Evolutionary conservation across 64 coral and sea anemone species (phyloP).

Genomic region (Anthopleura sola): DNA sequence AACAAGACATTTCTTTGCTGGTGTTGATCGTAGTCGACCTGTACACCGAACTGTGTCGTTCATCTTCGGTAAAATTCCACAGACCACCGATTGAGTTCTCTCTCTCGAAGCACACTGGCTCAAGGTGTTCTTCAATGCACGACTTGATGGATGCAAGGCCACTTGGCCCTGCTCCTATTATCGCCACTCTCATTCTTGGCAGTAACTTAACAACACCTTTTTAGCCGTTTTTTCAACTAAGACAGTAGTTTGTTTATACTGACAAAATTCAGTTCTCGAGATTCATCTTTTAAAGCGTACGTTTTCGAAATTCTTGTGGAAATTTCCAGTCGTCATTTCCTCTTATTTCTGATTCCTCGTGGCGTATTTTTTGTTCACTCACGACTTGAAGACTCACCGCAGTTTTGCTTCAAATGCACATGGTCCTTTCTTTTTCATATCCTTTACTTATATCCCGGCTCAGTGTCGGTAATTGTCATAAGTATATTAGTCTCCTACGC

Average conservation of each 20-base stretch:
- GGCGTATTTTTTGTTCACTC: not conserved
- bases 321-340: not conserved
- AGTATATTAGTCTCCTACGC: no score
- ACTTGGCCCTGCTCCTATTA: constrained; percentile 79
- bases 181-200: constrained; percentile 25
- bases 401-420: not conserved
- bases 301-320: not conserved
- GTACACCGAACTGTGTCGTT: constrained; percentile 86
- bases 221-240: no score
- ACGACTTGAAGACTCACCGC: not conserved
- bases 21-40: constrained; percentile 84
- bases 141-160: constrained; percentile 70
- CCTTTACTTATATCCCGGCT: not conserved
- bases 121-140: constrained; percentile 62
- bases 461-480: no score
- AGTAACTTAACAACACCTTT: not conserved
- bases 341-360: not conserved
- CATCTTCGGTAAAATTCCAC: constrained; percentile 76
- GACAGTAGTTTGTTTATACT: no score
- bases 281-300: no score
- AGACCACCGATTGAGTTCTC: constrained; percentile 65
- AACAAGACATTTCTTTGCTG: constrained; percentile 90
- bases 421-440: not conserved
- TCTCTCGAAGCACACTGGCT: constrained; percentile 78
- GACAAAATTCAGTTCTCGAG: no score